Percentiles rank a stretch among this genome's conserved stretches.
Evolutionary conservation across 1,140 invertebrate species (phyloP).

Genomic region (Samia ricini): DNA sequence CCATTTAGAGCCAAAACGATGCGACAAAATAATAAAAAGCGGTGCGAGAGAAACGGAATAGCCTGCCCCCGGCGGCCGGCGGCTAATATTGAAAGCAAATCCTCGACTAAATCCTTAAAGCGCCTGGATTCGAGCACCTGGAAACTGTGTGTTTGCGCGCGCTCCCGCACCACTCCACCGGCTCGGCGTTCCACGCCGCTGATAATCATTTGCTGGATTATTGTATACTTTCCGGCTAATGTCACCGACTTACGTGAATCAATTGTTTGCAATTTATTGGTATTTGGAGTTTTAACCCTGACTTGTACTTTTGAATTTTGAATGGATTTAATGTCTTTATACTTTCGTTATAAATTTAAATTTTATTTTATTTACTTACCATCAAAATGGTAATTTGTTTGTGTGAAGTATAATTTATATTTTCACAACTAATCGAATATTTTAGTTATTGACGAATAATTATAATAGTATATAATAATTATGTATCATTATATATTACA

Average conservation of each 20-base stretch:
- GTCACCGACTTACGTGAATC: constrained; percentile 61
- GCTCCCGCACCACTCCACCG: constrained; percentile 29
- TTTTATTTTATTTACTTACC: too few species aligned
- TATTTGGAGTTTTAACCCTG: constrained; percentile 46
- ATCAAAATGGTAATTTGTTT: too few species aligned
- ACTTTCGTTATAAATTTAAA: background rate
- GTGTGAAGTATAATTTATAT: too few species aligned
- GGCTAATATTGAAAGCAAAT: constrained; percentile 80
- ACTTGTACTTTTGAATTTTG: constrained; percentile 44
- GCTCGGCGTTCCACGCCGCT: constrained; percentile 32
- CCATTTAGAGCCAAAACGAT: constrained; percentile 76
- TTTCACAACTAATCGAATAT: too few species aligned
- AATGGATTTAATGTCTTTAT: constrained; percentile 32
- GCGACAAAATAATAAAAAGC: constrained; percentile 78
- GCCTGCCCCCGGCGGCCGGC: constrained; percentile 63
- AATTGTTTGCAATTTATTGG: constrained; percentile 65
- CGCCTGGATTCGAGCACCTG: constrained; percentile 74
- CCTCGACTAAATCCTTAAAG: constrained; percentile 78
- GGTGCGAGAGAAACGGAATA: constrained; percentile 68
- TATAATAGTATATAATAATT: too few species aligned
- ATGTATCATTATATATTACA: too few species aligned
- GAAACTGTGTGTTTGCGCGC: constrained; percentile 68
- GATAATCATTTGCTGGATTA: constrained; percentile 74
- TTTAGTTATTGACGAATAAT: too few species aligned
- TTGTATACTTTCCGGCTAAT: constrained; percentile 72